These are phyloP conservation scores for Bostrychus sinensis DNA, from an alignment of 2,113 vertebrate species.

Conservation along the genomic window DNA sequence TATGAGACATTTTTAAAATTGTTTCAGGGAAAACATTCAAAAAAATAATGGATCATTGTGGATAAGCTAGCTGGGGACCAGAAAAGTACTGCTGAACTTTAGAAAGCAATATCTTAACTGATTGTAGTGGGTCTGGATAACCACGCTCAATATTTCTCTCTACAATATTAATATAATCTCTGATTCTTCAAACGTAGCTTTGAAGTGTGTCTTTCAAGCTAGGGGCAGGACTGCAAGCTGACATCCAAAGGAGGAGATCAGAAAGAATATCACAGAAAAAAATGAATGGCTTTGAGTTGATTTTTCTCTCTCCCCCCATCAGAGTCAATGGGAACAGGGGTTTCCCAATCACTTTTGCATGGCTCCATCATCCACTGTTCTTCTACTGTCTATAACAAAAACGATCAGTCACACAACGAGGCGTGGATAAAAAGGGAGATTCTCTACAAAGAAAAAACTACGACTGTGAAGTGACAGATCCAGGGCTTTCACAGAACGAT, in stretches of 20 bases:
- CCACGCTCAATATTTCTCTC: background rate
- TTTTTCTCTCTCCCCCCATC: too few relatives aligned
- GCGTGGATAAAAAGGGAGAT: conserved; percentile 20
- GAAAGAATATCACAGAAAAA: background rate
- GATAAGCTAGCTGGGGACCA: too few relatives aligned
- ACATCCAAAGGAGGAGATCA: conserved; percentile 4
- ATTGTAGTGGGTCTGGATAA: background rate
- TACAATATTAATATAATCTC: background rate
- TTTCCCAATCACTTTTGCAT: background rate
- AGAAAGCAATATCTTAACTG: background rate
- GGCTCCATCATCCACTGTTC: background rate
- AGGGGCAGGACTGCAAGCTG: background rate
- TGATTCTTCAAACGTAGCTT: conserved; percentile 5
- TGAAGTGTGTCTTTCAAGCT: conserved; percentile 5
- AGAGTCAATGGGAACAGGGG: background rate
- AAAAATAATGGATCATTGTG: too few relatives aligned
- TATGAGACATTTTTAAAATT: too few relatives aligned
- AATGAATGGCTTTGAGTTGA: conserved; percentile 4
- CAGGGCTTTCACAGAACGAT: conserved; percentile 2
- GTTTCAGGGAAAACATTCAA: too few relatives aligned
- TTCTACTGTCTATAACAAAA: background rate
- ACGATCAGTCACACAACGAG: background rate
- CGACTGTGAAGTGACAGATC: background rate
- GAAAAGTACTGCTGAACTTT: background rate
- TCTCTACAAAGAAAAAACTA: conserved; percentile 4